Percentiles rank a stretch among this genome's conserved stretches.
These are phyloP conservation scores for Liposcelis brunnea DNA, from an alignment of 2,888 invertebrate species.

Conservation along the genomic window DNA sequence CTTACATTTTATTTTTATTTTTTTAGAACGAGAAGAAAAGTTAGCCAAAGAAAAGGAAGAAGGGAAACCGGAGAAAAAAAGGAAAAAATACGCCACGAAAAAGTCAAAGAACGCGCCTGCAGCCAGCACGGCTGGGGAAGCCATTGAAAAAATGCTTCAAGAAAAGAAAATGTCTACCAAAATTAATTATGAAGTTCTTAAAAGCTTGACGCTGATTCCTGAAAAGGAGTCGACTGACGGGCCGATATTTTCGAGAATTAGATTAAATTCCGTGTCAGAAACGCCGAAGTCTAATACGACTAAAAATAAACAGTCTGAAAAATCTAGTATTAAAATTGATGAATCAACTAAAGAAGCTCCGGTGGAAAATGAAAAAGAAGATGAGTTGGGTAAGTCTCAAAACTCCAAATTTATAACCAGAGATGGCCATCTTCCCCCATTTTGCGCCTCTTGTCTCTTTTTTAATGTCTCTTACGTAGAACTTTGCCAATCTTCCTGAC, in stretches of 20 bases:
- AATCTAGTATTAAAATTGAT: not conserved
- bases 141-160: slow-evolving; percentile 88
- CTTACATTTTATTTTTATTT: slow-evolving; percentile 1
- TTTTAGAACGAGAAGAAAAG: slow-evolving; percentile 61
- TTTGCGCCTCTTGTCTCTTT: too few species aligned
- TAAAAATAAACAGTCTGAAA: not conserved
- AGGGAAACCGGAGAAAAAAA: slow-evolving; percentile 69
- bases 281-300: not conserved
- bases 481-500: too few species aligned
- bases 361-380: too few species aligned
- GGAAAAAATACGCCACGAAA: slow-evolving; percentile 46
- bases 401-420: too few species aligned
- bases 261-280: not conserved
- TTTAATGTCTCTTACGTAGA: too few species aligned
- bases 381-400: too few species aligned
- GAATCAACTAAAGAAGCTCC: too few species aligned
- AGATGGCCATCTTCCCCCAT: too few species aligned
- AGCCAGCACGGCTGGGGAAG: slow-evolving; percentile 44
- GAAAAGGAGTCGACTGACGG: slow-evolving; percentile 15
- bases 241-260: slow-evolving; percentile 1
- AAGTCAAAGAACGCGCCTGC: slow-evolving; percentile 41
- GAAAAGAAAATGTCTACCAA: slow-evolving; percentile 92
- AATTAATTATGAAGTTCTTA: slow-evolving; percentile 94
- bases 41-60: slow-evolving; percentile 67
- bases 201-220: slow-evolving; percentile 42